Evolutionary conservation across 2,888 invertebrate genomes (phyloP), one percentile per base, ranked within the genome.

Genomic region (Acleris sparsana): DNA sequence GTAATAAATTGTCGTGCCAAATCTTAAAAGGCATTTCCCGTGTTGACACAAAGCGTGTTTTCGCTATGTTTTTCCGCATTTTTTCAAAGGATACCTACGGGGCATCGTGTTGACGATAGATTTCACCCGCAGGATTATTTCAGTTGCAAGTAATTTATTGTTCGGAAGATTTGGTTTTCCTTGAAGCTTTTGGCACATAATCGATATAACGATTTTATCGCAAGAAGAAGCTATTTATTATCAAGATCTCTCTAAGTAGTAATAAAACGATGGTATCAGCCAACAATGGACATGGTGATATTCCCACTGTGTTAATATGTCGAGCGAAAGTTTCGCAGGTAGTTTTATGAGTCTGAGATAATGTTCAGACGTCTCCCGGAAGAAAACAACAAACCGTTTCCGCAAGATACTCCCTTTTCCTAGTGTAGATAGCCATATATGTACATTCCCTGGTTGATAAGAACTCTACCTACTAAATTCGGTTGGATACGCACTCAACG

Each of bases 371-470:
- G 43, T 29, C 55, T 22, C 44, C 51, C 55, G 60, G 55, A 55
- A 29, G 43, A 60, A 55, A 65, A 59, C 20, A 56, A 56, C 51
- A 51, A 63, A 56, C 55, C 18, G 44, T 51, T 65, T 51, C 51
- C 55, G 44, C 20, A 17, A 65, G 48, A 49, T 43, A 2, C 22
- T 44, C 7, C 43, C 33, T 53, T 60, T 61, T 61, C 65, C 55
- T 49, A 48, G 20, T 53, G 46, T 59, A 22, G 43, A 55, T 48
- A 59, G 18, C 53, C 55, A 64, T 48, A 59, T 48, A 18, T 5
- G 39, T 33, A 9, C 9, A 9, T 33, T 9, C 33, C 9, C 33
- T 33, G 6, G 25, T 6, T 25, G 6, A 25, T 25, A 25, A 25
- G 25, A 25, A 25, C 25, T 25, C 6, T 25, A 33, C 33, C 25